Evolutionary conservation across 2,888 invertebrate genomes (phyloP).

Genomic region (Tromatobia lineatoria): DNA sequence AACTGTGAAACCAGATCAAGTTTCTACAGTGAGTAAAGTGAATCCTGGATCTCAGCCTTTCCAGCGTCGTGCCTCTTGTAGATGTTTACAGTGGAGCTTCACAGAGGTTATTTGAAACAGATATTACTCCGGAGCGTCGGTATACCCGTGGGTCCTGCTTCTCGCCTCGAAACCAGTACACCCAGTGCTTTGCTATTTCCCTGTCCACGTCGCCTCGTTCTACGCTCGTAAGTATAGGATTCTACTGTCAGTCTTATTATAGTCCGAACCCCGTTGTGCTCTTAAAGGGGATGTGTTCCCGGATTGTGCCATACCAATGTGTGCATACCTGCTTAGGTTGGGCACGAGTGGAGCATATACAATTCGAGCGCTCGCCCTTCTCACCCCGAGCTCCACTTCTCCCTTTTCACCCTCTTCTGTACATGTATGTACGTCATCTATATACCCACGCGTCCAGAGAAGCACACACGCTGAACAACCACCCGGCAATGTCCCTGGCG

Average conservation of each 20-base stretch:
- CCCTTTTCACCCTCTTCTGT: conserved; percentile 45
- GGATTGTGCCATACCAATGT: conserved; percentile 26
- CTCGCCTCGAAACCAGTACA: conserved; percentile 52
- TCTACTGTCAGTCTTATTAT: conserved; percentile 63
- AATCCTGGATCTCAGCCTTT: background rate
- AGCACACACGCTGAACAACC: background rate
- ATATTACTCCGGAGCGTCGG: conserved; percentile 48
- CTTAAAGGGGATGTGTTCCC: conserved; percentile 64
- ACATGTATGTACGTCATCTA: background rate
- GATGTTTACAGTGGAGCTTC: conserved; percentile 27
- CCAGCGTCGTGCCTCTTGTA: background rate
- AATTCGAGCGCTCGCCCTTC: conserved; percentile 55
- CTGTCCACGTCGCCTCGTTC: conserved; percentile 44
- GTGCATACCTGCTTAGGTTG: conserved; percentile 14
- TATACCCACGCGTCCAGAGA: conserved; percentile 17
- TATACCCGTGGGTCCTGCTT: conserved; percentile 41
- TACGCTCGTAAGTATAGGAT: conserved; percentile 53
- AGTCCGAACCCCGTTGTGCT: conserved; percentile 49
- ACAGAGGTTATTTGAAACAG: conserved; percentile 48
- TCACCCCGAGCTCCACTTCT: conserved; percentile 53
- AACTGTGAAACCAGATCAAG: background rate
- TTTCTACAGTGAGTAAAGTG: background rate
- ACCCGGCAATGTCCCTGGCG: conserved; percentile 40
- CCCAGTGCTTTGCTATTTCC: conserved; percentile 42
- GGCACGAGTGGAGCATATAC: conserved; percentile 27